phyloP scores from a whole-genome alignment of 1,140 invertebrate genomes.

The Thaumatotibia leucotreta region DNA sequence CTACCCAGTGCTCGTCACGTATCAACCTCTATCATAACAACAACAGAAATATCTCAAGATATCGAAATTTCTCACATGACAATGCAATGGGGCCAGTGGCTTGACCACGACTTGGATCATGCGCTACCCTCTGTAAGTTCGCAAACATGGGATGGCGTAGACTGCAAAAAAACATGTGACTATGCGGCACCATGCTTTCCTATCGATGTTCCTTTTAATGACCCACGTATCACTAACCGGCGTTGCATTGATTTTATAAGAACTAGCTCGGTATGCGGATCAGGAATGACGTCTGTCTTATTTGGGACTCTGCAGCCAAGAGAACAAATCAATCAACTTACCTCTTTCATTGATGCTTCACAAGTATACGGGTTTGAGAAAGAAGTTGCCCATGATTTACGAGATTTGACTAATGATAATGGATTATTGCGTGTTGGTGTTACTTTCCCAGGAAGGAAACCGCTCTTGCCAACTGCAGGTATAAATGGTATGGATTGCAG shows the following conservation, averaged over 20 bases:
- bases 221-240: constrained; percentile 87
- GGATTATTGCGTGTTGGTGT: constrained; percentile 91
- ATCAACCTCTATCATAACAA: constrained; percentile 91
- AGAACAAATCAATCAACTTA: constrained; percentile 98
- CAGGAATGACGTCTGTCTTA: constrained; percentile 95
- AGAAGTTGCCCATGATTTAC: constrained; percentile 86
- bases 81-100: constrained; percentile 99
- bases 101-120: constrained; percentile 98
- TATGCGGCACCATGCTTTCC: constrained; percentile 98
- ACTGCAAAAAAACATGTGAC: constrained; percentile 97
- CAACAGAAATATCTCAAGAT: constrained; percentile 89
- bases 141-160: constrained; percentile 95
- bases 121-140: constrained; percentile 94
- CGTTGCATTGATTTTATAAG: constrained; percentile 95
- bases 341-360: constrained; percentile 97
- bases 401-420: constrained; percentile 87
- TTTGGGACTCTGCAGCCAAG: constrained; percentile 90
- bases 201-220: constrained; percentile 91
- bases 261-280: constrained; percentile 97
- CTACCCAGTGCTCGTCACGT: constrained; percentile 93
- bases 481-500: constrained; percentile 93
- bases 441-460: constrained; percentile 84
- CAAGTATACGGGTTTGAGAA: constrained; percentile 97
- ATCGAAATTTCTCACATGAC: constrained; percentile 93
- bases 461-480: constrained; percentile 92